Conservation (phyloP, 2,797 vertebrate genomes). For the Bryconaethiops microstoma region DNA sequence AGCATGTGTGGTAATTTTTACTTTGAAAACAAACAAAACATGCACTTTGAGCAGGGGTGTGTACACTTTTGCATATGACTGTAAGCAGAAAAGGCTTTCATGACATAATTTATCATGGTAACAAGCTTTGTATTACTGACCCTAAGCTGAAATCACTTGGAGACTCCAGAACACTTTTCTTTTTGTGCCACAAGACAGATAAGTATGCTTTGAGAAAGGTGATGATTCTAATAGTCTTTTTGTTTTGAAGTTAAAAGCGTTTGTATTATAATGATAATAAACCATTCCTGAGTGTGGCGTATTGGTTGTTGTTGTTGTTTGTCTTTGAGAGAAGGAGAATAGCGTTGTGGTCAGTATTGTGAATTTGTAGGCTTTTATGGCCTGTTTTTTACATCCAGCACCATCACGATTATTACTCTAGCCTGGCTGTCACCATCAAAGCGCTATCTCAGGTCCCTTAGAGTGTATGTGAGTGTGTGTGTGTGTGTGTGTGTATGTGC, state of each 20-base stretch:
- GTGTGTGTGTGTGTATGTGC: conserved; percentile 21
- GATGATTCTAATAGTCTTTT: neutral
- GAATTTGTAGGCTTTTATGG: conserved; percentile 53
- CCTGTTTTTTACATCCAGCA: conserved; percentile 53
- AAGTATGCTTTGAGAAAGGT: neutral
- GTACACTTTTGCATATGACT: no score
- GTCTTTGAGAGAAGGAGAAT: conserved; percentile 33
- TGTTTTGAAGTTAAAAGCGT: conserved; percentile 16
- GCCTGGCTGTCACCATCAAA: conserved; percentile 48
- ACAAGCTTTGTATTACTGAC: neutral
- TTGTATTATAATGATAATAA: conserved; percentile 8
- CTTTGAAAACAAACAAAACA: no score
- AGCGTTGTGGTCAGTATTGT: conserved; percentile 19
- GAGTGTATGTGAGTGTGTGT: conserved; percentile 21
- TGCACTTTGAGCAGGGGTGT: no score
- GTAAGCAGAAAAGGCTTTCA: no score
- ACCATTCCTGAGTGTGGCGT: neutral
- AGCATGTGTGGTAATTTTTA: no score
- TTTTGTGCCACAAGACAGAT: neutral
- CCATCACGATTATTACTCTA: conserved; percentile 66
- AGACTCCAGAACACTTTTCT: neutral
- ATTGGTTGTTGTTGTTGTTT: conserved; percentile 24
- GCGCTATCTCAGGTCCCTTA: conserved; percentile 43
- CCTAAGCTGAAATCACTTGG: no score
- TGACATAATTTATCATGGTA: neutral